Evolutionary conservation across 2,797 vertebrate genomes (phyloP).

Genomic region (Gallinago solitaria): DNA sequence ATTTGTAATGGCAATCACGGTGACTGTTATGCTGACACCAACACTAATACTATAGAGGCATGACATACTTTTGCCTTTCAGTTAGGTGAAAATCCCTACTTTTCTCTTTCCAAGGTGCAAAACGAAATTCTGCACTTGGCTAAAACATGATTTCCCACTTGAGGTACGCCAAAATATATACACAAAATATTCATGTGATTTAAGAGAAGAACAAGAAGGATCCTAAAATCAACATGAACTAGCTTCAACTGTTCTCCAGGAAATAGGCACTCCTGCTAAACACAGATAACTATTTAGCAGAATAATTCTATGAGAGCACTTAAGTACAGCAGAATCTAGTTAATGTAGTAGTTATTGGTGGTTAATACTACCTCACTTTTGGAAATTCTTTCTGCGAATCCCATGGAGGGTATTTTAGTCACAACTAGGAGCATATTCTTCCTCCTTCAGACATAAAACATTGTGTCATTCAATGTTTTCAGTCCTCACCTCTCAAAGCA

Average conservation of each 20-base stretch:
- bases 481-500: not conserved
- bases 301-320: not conserved
- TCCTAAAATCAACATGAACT: not conserved
- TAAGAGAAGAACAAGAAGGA: not conserved
- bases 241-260: not conserved
- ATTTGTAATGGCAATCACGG: not conserved
- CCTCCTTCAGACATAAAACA: not conserved
- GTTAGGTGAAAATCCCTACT: not conserved
- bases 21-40: not conserved
- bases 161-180: not conserved
- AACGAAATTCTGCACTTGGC: not conserved
- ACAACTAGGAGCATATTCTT: not conserved
- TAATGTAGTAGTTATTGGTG: not conserved
- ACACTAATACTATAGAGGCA: not conserved
- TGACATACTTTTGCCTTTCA: not conserved
- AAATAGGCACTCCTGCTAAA: not conserved
- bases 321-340: not conserved
- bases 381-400: not conserved
- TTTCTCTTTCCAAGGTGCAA: not conserved
- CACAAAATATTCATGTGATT: not conserved
- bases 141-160: not conserved
- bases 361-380: not conserved
- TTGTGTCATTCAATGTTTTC: not conserved
- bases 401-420: not conserved
- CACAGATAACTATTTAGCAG: not conserved